phyloP scores from a whole-genome alignment of 2,113 vertebrate genomes.

The Cranoglanis bouderius region DNA sequence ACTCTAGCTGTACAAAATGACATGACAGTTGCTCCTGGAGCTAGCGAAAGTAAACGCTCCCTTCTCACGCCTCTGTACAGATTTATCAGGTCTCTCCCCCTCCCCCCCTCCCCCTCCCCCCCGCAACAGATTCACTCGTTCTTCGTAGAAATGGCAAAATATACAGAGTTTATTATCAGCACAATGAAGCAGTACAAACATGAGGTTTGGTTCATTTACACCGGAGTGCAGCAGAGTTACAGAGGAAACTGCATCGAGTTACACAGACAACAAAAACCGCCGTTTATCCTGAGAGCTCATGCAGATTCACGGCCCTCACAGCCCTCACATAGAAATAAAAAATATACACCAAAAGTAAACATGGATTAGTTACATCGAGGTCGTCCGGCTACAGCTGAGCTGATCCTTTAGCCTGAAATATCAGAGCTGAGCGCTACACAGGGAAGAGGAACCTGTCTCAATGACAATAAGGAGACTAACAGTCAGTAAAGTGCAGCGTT shows the following conservation, averaged over 20 bases:
- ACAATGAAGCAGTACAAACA: slow-evolving; percentile 53
- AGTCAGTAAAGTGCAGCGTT: slow-evolving; percentile 37
- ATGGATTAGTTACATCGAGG: neutral
- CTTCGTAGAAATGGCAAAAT: slow-evolving; percentile 44
- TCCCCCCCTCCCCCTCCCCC: neutral
- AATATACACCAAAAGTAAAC: neutral
- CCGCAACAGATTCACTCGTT: neutral
- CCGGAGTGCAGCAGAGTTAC: slow-evolving; percentile 14
- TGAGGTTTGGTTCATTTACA: slow-evolving; percentile 32
- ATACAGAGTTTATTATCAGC: slow-evolving; percentile 55
- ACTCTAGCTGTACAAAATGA: neutral
- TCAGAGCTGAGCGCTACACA: slow-evolving; percentile 26
- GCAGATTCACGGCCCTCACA: slow-evolving; percentile 23
- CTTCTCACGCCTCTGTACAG: neutral
- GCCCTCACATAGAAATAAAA: neutral
- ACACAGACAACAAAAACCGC: neutral
- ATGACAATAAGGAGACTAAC: slow-evolving; percentile 29
- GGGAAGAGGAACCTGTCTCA: neutral
- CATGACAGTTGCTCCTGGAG: neutral
- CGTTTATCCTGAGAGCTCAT: slow-evolving; percentile 32
- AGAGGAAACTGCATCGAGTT: neutral
- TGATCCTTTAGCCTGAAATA: neutral
- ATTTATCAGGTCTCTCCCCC: neutral
- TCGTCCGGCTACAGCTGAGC: neutral
- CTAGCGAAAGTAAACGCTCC: neutral